Percentiles rank a stretch among this genome's conserved stretches.
phyloP scores from a whole-genome alignment of 2,888 invertebrate species.

The Harmothoe impar region DNA sequence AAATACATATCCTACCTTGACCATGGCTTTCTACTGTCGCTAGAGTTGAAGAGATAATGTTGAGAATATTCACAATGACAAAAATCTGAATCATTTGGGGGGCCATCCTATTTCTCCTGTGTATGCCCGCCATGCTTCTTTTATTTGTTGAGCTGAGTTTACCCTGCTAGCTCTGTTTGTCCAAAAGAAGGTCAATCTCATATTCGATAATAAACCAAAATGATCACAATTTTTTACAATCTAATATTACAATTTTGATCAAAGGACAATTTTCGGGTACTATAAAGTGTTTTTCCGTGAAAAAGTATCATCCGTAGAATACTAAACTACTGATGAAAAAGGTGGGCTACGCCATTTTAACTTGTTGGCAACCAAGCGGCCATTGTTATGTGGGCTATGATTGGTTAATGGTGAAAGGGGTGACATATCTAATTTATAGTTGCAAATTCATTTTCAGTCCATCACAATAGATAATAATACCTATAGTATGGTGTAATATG shows the following conservation, averaged over 20 bases:
- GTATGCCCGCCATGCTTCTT: conserved; percentile 80
- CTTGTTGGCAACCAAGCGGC: conserved; percentile 17
- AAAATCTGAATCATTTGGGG: conserved; percentile 79
- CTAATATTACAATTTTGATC: background rate
- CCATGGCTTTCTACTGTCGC: conserved; percentile 82
- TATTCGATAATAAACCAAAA: background rate
- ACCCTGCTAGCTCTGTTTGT: conserved; percentile 18
- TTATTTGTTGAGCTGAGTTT: conserved; percentile 55
- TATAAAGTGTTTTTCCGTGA: background rate
- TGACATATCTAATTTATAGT: conserved; percentile 55
- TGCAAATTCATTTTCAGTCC: background rate
- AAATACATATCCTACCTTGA: conserved; percentile 78
- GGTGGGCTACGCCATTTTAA: background rate
- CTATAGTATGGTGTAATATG: background rate
- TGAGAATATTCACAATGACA: conserved; percentile 80
- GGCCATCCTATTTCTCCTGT: conserved; percentile 79
- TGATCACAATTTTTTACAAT: background rate
- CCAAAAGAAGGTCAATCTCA: conserved; percentile 47
- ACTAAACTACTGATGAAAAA: background rate
- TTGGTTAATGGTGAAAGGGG: background rate
- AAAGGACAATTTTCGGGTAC: background rate
- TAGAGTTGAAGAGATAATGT: conserved; percentile 77
- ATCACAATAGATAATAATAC: background rate
- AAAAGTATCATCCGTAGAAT: background rate
- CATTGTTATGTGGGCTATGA: background rate